Evolutionary conservation across 1,140 invertebrate species (phyloP).

Genomic region (Hylaeus anthracinus): DNA sequence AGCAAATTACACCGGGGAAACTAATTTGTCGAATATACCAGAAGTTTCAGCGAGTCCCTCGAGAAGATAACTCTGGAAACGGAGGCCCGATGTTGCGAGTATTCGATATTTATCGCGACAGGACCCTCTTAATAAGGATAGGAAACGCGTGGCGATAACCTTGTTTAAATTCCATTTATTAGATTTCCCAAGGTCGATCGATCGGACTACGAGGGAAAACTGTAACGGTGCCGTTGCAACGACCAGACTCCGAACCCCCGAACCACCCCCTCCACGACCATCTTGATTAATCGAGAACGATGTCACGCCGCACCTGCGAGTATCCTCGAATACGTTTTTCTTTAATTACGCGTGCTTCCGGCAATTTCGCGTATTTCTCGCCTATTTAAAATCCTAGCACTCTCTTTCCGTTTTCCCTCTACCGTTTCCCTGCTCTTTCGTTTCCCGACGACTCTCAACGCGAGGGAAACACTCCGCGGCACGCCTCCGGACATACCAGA

Average conservation of each 20-base stretch:
- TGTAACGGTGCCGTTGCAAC: not conserved
- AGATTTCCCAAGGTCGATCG: constrained; percentile 6
- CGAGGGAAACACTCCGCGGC: constrained; percentile 10
- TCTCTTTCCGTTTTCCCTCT: not conserved
- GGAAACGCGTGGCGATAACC: not conserved
- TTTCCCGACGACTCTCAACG: constrained; percentile 16
- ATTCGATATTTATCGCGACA: constrained; percentile 29
- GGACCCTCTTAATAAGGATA: not conserved
- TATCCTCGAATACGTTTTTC: not conserved
- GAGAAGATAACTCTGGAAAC: constrained; percentile 31
- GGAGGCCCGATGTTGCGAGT: constrained; percentile 23
- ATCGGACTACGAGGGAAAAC: not conserved
- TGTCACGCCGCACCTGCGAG: constrained; percentile 1
- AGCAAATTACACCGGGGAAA: constrained; percentile 56
- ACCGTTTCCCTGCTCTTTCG: not conserved
- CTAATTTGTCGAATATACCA: constrained; percentile 58
- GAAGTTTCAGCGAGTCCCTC: constrained; percentile 41
- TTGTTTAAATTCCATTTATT: not conserved
- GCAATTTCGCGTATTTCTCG: not conserved
- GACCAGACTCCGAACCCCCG: no score
- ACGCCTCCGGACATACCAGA: constrained; percentile 32
- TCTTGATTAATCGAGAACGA: not conserved
- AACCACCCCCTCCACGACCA: no score
- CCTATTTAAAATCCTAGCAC: no score
- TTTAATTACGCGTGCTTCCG: not conserved